Evolutionary conservation across 2,797 vertebrate genomes (phyloP).

Genomic region (Distichodus sexfasciatus): DNA sequence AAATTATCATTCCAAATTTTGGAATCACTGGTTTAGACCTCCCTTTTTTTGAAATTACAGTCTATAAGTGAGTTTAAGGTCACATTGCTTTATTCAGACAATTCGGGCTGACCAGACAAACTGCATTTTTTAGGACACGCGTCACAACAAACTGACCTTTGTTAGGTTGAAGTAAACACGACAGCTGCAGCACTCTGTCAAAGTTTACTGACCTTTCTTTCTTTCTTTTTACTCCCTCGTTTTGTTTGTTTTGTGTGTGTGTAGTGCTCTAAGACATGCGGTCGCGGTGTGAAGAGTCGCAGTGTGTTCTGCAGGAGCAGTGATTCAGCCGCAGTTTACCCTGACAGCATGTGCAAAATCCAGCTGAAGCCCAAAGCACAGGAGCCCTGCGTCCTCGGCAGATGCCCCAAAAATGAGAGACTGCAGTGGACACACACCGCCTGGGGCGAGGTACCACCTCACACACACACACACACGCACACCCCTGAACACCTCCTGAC

Average conservation of each 20-base stretch:
- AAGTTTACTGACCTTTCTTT: slow-evolving; percentile 4
- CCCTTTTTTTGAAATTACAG: too few species aligned
- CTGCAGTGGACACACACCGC: slow-evolving; percentile 86
- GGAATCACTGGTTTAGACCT: too few species aligned
- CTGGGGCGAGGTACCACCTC: slow-evolving; percentile 86
- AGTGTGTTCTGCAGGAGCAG: slow-evolving; percentile 82
- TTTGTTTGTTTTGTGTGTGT: not conserved
- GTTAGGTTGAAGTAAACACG: too few species aligned
- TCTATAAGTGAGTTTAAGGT: too few species aligned
- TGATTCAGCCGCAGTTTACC: slow-evolving; percentile 70
- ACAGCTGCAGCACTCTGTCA: too few species aligned
- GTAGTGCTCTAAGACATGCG: slow-evolving; percentile 95
- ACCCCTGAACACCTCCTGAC: too few species aligned
- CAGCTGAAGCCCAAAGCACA: slow-evolving; percentile 79
- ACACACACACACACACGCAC: too few species aligned
- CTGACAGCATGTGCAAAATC: slow-evolving; percentile 80
- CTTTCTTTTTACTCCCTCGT: not conserved
- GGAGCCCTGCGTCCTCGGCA: slow-evolving; percentile 86
- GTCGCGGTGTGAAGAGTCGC: slow-evolving; percentile 86
- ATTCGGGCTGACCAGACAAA: too few species aligned
- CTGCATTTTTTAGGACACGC: too few species aligned
- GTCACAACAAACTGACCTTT: too few species aligned
- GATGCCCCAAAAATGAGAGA: slow-evolving; percentile 88
- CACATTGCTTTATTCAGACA: too few species aligned
- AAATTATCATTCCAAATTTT: too few species aligned